phyloP scores from a whole-genome alignment of 2,888 invertebrate genomes.

The Meiosimyza platycephala region DNA sequence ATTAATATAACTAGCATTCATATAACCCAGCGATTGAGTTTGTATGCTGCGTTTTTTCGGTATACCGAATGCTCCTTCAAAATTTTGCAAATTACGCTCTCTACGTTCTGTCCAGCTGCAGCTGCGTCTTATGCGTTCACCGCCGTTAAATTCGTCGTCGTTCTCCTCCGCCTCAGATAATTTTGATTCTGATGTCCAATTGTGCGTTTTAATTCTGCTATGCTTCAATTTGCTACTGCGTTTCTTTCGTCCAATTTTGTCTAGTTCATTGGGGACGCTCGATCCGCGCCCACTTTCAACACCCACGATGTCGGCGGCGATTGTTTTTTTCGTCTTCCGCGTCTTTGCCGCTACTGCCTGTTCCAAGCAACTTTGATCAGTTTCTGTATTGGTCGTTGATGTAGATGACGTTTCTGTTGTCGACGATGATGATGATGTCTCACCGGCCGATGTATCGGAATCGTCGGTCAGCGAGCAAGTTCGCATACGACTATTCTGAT shows the following conservation, averaged over 20 bases:
- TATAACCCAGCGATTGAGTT: slow-evolving; percentile 57
- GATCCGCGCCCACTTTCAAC: slow-evolving; percentile 41
- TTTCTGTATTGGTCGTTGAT: slow-evolving; percentile 6
- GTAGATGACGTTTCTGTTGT: slow-evolving; percentile 21
- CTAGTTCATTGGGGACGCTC: slow-evolving; percentile 60
- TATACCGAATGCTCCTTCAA: slow-evolving; percentile 36
- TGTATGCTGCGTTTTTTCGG: slow-evolving; percentile 28
- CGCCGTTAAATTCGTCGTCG: slow-evolving; percentile 43
- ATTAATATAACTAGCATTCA: slow-evolving; percentile 74
- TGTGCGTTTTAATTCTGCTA: no score
- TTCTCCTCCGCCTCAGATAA: slow-evolving; percentile 46
- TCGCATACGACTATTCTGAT: background rate
- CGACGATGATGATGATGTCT: slow-evolving; percentile 28
- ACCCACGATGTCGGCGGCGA: background rate
- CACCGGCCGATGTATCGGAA: slow-evolving; percentile 22
- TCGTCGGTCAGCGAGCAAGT: slow-evolving; percentile 14
- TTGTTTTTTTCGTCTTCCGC: slow-evolving; percentile 19
- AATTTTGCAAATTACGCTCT: slow-evolving; percentile 41
- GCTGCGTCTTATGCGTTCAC: slow-evolving; percentile 53
- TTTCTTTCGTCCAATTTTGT: slow-evolving; percentile 54
- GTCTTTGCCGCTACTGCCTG: slow-evolving; percentile 3
- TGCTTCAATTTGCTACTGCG: slow-evolving; percentile 6
- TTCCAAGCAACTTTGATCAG: background rate
- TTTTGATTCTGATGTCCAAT: background rate
- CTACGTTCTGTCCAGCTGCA: slow-evolving; percentile 59